phyloP scores from a whole-genome alignment of 1,140 invertebrate species.

The Aphelenchoides fujianensis region DNA sequence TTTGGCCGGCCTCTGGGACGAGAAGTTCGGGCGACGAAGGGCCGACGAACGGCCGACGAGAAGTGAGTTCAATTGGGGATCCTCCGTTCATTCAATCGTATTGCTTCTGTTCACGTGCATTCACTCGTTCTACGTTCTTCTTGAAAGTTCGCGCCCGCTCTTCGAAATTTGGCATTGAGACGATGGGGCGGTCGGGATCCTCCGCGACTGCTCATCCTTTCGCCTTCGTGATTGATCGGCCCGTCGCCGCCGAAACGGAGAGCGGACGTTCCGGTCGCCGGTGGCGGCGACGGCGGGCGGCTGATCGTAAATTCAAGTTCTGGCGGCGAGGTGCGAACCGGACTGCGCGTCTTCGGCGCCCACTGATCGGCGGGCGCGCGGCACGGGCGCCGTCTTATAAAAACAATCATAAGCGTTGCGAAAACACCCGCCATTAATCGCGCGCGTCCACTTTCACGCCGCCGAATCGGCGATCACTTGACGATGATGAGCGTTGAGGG shows the following conservation, averaged over 20 bases:
- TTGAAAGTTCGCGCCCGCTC: too few relatives aligned
- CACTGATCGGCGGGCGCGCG: background rate
- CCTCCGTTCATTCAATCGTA: too few relatives aligned
- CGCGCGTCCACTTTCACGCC: too few relatives aligned
- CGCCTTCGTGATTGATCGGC: background rate
- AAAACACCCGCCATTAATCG: background rate
- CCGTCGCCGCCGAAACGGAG: background rate
- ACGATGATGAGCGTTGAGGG: too few relatives aligned
- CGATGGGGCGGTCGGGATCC: too few relatives aligned
- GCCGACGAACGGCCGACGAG: background rate
- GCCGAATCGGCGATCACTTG: too few relatives aligned
- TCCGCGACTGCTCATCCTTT: background rate
- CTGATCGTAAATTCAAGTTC: slow-evolving; percentile 3
- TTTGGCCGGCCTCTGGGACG: background rate
- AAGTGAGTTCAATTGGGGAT: too few relatives aligned
- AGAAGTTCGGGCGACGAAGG: background rate
- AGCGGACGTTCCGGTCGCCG: too few relatives aligned
- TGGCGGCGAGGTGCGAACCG: background rate
- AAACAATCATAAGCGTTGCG: background rate
- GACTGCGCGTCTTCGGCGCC: background rate
- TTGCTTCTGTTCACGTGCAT: too few relatives aligned
- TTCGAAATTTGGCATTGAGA: background rate
- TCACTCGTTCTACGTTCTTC: too few relatives aligned
- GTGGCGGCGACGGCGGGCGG: too few relatives aligned
- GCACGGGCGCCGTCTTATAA: background rate